Conservation (phyloP, 2,888 invertebrate species). For the Melinaea marsaeus region DNA sequence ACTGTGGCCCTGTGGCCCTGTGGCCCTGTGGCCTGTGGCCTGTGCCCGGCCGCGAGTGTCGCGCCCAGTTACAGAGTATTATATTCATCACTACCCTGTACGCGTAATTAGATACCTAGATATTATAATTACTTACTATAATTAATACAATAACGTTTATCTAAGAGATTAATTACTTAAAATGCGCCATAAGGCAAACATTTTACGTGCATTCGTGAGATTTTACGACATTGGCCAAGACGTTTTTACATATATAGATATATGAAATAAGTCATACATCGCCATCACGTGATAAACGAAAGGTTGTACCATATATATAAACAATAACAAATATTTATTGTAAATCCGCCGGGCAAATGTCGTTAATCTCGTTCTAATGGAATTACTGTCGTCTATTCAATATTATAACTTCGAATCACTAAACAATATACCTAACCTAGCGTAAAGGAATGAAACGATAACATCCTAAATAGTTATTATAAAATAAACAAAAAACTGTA, state of each 20-base stretch:
- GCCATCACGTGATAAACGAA: constrained; percentile 6
- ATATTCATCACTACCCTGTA: constrained; percentile 76
- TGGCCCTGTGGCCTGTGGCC: constrained; percentile 16
- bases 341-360: constrained; percentile 18
- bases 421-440: constrained; percentile 68
- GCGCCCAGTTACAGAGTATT: constrained; percentile 71
- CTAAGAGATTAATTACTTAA: constrained; percentile 59
- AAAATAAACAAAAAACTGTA: constrained; percentile 70
- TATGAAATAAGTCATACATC: constrained; percentile 4
- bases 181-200: constrained; percentile 51
- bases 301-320: constrained; percentile 2
- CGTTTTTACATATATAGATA: constrained; percentile 6
- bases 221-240: constrained; percentile 28
- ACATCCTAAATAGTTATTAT: constrained; percentile 68
- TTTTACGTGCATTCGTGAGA: constrained; percentile 47
- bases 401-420: constrained; percentile 43
- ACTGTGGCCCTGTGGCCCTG: constrained; percentile 22
- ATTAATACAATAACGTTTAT: constrained; percentile 61
- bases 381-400: constrained; percentile 36
- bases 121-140: constrained; percentile 65
- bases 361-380: constrained; percentile 26
- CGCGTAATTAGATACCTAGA: constrained; percentile 70
- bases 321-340: constrained; percentile 2
- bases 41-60: constrained; percentile 43
- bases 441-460: constrained; percentile 71